These are phyloP conservation scores for Hesperia comma DNA, from an alignment of 2,888 invertebrate genomes.

Conservation along the genomic window DNA sequence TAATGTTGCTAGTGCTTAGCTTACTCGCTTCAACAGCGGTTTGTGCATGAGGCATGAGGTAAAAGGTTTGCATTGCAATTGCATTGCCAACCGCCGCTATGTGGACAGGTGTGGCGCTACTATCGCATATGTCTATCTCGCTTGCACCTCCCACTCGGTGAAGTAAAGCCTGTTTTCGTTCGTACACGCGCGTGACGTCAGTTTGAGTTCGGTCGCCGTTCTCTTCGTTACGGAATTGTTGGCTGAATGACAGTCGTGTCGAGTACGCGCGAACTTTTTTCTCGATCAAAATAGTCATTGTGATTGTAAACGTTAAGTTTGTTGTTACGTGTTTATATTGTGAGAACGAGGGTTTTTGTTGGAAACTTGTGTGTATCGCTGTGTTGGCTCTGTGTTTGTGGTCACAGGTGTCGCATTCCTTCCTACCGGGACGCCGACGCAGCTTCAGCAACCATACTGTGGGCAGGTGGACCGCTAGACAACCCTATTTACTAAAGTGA, in stretches of 20 bases:
- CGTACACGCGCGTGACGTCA: slow-evolving; percentile 54
- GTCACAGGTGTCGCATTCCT: slow-evolving; percentile 81
- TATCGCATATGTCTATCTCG: slow-evolving; percentile 45
- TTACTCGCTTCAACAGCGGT: slow-evolving; percentile 48
- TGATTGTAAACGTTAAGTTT: slow-evolving; percentile 45
- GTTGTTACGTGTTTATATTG: slow-evolving; percentile 47
- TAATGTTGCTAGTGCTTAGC: slow-evolving; percentile 43
- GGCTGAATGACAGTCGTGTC: slow-evolving; percentile 40
- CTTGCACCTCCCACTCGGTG: slow-evolving; percentile 44
- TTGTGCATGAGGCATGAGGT: slow-evolving; percentile 1
- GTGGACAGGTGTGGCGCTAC: slow-evolving; percentile 69
- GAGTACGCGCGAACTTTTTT: slow-evolving; percentile 71
- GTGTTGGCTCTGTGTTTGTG: slow-evolving; percentile 68
- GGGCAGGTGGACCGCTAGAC: slow-evolving; percentile 70
- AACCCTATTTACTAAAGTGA: slow-evolving; percentile 57
- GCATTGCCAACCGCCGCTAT: slow-evolving; percentile 39
- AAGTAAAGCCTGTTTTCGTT: slow-evolving; percentile 42
- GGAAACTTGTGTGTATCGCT: slow-evolving; percentile 46
- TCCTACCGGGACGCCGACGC: slow-evolving; percentile 73
- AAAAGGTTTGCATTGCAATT: slow-evolving; percentile 22
- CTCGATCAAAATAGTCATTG: slow-evolving; percentile 50
- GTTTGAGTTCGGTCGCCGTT: slow-evolving; percentile 68
- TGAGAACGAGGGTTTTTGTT: slow-evolving; percentile 45
- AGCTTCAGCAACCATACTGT: slow-evolving; percentile 65
- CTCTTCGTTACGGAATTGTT: slow-evolving; percentile 50